phyloP scores from a whole-genome alignment of 2,888 invertebrate species.

The Drosophila silvestris region DNA sequence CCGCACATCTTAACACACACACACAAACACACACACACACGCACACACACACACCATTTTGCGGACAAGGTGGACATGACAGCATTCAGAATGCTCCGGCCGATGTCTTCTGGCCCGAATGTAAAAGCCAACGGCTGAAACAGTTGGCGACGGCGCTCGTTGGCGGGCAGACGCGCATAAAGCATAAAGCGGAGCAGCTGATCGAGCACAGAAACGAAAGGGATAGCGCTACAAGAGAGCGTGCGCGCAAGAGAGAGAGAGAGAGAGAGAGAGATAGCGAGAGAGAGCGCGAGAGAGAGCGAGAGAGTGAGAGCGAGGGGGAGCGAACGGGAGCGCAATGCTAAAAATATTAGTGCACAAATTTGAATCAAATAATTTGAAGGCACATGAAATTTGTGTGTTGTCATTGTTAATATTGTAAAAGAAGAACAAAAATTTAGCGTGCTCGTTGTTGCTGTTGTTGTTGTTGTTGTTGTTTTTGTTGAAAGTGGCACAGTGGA shows the following conservation, averaged over 20 bases:
- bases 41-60: not conserved
- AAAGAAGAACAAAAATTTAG: not conserved
- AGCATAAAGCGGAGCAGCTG: constrained; percentile 21
- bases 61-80: constrained; percentile 21
- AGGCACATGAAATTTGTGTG: constrained; percentile 25
- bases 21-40: not conserved
- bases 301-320: not conserved
- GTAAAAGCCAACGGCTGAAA: constrained; percentile 32
- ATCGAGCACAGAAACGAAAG: constrained; percentile 40
- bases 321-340: constrained; percentile 7
- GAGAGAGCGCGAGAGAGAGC: not conserved
- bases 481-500: constrained; percentile 47
- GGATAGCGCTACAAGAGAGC: constrained; percentile 12
- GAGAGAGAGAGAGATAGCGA: constrained; percentile 1
- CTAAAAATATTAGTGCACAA: constrained; percentile 44
- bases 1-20: not conserved
- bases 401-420: constrained; percentile 16
- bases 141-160: constrained; percentile 68
- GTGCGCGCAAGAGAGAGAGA: constrained; percentile 6
- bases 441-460: constrained; percentile 8
- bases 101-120: constrained; percentile 18
- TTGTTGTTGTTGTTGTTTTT: constrained; percentile 19
- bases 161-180: constrained; percentile 66
- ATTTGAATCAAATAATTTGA: constrained; percentile 30
- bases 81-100: constrained; percentile 5